Percentiles rank a stretch among this genome's conserved stretches.
Conservation (phyloP, 2,888 invertebrate species). For the Plebejus anna region DNA sequence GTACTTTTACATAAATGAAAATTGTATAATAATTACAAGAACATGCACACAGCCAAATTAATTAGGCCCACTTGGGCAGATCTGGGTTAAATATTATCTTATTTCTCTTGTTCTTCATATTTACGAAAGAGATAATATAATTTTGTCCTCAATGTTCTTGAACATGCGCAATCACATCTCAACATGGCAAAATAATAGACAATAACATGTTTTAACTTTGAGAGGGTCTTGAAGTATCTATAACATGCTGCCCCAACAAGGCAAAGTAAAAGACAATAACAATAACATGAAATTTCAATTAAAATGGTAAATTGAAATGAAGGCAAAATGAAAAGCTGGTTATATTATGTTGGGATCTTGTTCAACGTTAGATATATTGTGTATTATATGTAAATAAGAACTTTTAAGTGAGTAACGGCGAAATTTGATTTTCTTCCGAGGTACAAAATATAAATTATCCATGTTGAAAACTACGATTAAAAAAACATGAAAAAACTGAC, state of each 20-base stretch:
- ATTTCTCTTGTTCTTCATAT: not conserved
- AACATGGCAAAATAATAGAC: not conserved
- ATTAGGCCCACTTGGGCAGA: too few relatives aligned
- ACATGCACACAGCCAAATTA: too few relatives aligned
- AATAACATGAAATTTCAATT: not conserved
- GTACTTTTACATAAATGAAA: too few relatives aligned
- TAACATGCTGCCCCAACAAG: not conserved
- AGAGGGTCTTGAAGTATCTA: too few relatives aligned
- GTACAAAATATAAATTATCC: conserved; percentile 78
- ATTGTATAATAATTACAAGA: too few relatives aligned
- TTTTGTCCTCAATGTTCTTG: not conserved
- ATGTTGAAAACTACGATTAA: conserved; percentile 79
- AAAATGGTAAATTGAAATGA: not conserved
- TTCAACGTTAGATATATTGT: conserved; percentile 70
- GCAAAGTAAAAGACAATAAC: not conserved
- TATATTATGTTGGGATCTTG: conserved; percentile 48
- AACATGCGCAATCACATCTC: not conserved
- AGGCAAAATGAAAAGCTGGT: conserved; percentile 14
- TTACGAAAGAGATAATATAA: not conserved
- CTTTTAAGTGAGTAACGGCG: conserved; percentile 70
- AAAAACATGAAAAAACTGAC: conserved; percentile 58
- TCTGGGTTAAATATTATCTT: not conserved
- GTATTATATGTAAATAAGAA: conserved; percentile 78
- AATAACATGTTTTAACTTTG: too few relatives aligned
- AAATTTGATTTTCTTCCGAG: conserved; percentile 79